Percentiles rank a stretch among this genome's conserved stretches.
Conservation (phyloP, 2,113 vertebrate genomes). For the Phodopus roborovskii region DNA sequence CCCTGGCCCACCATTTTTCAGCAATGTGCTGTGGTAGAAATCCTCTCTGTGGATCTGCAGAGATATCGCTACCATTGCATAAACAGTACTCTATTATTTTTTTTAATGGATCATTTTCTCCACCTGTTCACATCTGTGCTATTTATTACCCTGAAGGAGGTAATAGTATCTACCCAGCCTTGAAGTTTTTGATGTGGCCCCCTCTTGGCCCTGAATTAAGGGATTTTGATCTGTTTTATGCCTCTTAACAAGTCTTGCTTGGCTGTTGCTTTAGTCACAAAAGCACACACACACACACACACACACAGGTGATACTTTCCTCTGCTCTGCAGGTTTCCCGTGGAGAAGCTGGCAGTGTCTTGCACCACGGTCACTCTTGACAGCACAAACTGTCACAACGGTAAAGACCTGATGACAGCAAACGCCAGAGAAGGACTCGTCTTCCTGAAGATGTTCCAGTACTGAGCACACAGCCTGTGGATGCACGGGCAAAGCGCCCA, state of each 20-base stretch:
- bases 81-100: constrained; percentile 68
- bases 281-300: background rate
- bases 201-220: background rate
- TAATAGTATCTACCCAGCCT: background rate
- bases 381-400: constrained; percentile 52
- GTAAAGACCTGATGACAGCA: constrained; percentile 68
- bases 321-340: constrained; percentile 54
- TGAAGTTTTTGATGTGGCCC: background rate
- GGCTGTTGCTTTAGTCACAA: constrained; percentile 7
- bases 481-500: constrained; percentile 75
- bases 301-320: background rate
- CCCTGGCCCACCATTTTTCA: constrained; percentile 58
- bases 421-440: constrained; percentile 47
- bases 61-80: constrained; percentile 32
- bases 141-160: constrained; percentile 15
- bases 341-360: constrained; percentile 46
- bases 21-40: constrained; percentile 33
- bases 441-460: constrained; percentile 60
- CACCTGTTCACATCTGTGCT: constrained; percentile 50
- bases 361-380: constrained; percentile 50
- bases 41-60: constrained; percentile 41
- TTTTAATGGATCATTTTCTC: constrained; percentile 63
- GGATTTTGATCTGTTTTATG: constrained; percentile 51
- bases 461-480: constrained; percentile 57
- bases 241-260: constrained; percentile 55